Evolutionary conservation across 2,113 vertebrate genomes (phyloP), one percentile per base, ranked within the genome.

Genomic region (Condylura cristata): DNA sequence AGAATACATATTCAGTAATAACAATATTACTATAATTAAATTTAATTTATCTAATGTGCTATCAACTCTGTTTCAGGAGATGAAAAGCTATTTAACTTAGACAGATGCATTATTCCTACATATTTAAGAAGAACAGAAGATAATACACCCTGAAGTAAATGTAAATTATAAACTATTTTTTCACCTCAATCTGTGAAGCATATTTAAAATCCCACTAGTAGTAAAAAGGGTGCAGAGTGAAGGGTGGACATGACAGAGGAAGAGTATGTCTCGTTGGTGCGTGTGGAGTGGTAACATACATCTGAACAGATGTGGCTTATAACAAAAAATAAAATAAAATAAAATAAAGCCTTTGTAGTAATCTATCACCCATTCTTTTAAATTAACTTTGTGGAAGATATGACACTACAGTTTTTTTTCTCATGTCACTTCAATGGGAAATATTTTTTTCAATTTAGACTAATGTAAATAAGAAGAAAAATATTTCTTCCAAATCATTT

Each of bases 1-100:
- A 80, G 3, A 68, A 34, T 18, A 74, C 44, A 39, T 18, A 75
- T 70, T 88, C 56, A 88, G 20, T 74, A 88, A 88, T 39, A 71
- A 46, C 39, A 80, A 72, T 20, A 74, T 90, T 84, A 84, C 70
- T 91, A 82, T 30, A 78, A 81, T 83, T 18, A 68, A 89, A 87
- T 93, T 71, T 63, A 51, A 32, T 28, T 44, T 78, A 66, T 90
- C 6, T 37, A 60, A 87, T 37, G 72, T 51, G 51, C 48, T 20
- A 24, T 48, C 39, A 65, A 46, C 8, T 44, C n/a, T 83, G 8
- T 44, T 71, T 90, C 26, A 85, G 46, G 4, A 46, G 32, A 75
- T 30, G 80, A 68, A 68, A 2, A 68, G 30, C 30, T 17, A 46
- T n/a, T 24, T 37, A 61, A 63, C 14, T 84, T 88, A 91, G 13